Conservation (phyloP, 2,797 vertebrate species). For the Iguana delicatissima region DNA sequence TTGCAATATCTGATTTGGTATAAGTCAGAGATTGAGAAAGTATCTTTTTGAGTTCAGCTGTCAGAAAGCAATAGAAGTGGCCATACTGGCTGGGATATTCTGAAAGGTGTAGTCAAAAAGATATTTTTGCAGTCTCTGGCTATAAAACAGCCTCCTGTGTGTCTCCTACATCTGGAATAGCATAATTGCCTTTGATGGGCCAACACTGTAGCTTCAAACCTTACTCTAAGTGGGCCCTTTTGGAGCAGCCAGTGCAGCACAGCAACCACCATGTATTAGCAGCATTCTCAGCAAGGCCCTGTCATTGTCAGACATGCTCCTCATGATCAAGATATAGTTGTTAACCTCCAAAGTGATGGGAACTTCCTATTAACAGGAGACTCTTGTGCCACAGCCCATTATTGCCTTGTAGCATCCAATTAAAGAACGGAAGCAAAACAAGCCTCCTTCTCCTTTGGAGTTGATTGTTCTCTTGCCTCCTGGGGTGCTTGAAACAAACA, state of each 20-base stretch:
- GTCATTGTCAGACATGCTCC: neutral
- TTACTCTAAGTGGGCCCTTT: neutral
- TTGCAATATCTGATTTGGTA: too few relatives aligned
- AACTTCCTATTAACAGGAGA: neutral
- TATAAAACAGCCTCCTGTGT: neutral
- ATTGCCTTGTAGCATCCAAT: constrained; percentile 31
- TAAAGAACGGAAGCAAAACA: constrained; percentile 57
- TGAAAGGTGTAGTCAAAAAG: too few relatives aligned
- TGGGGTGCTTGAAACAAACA: constrained; percentile 11
- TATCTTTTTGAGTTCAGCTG: neutral
- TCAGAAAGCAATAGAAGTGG: neutral
- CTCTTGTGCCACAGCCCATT: constrained; percentile 39
- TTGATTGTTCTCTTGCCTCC: constrained; percentile 36
- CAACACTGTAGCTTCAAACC: neutral
- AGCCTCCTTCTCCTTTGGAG: neutral
- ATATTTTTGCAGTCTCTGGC: too few relatives aligned
- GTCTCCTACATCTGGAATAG: neutral
- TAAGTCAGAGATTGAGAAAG: too few relatives aligned
- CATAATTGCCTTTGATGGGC: neutral
- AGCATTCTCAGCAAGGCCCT: neutral
- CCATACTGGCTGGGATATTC: too few relatives aligned
- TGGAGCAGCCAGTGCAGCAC: neutral
- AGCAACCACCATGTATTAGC: neutral
- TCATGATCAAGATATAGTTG: neutral
- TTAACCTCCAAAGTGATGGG: neutral